phyloP scores from a whole-genome alignment of 37 sponge, comb jelly and placozoan species.

The Hormiphora californensis region DNA sequence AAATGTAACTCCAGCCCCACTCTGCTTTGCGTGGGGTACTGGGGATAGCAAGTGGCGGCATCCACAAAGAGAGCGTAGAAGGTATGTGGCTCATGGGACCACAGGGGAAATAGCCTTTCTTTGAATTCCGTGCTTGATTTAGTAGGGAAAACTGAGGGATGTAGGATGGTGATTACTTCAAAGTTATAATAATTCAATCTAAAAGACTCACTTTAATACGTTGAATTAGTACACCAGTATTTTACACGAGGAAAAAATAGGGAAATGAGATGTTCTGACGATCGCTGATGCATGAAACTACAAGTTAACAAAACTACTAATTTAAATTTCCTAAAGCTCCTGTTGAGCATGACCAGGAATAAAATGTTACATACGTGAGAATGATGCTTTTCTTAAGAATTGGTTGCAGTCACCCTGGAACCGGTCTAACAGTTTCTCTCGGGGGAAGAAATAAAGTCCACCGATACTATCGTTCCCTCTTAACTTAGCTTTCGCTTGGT shows the following conservation, averaged over 20 bases:
- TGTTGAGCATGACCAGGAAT: too few relatives aligned
- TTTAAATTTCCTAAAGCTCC: too few relatives aligned
- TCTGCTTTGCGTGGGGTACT: slow-evolving; percentile 11
- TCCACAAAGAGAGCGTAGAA: slow-evolving; percentile 48
- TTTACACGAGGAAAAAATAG: too few relatives aligned
- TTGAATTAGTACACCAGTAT: too few relatives aligned
- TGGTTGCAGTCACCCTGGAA: background rate
- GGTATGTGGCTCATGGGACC: slow-evolving; percentile 4
- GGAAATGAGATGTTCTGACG: background rate
- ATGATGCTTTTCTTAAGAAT: background rate
- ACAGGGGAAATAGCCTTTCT: slow-evolving; percentile 14
- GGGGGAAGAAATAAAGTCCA: slow-evolving; percentile 32
- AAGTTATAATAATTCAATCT: too few relatives aligned
- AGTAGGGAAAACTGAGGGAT: slow-evolving; percentile 23
- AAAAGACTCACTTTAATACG: too few relatives aligned
- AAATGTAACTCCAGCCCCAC: background rate
- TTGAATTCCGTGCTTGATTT: background rate
- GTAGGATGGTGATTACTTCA: too few relatives aligned
- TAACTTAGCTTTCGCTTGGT: background rate
- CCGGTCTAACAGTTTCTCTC: slow-evolving; percentile 2
- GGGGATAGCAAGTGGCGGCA: background rate
- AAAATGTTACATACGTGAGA: slow-evolving; percentile 34
- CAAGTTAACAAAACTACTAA: too few relatives aligned
- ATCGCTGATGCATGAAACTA: too few relatives aligned
- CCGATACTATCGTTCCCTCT: slow-evolving; percentile 33